Base-by-base conservation (phyloP, 1,140 invertebrate genomes). In the Lasioglossum albipes region DNA sequence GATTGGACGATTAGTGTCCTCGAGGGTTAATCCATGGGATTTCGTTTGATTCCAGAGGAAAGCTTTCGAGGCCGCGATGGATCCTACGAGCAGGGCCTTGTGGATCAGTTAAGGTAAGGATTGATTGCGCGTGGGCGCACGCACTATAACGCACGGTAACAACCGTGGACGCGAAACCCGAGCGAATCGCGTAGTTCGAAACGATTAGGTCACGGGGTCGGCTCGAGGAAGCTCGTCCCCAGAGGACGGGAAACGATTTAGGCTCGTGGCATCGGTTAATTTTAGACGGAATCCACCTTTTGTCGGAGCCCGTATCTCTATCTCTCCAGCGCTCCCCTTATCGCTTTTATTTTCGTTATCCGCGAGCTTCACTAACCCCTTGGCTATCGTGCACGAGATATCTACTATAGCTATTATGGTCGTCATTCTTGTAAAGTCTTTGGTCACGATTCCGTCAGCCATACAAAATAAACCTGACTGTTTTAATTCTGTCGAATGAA, bases 41-140 rank as follows among this genome's bases (percentile, higher is more conserved):
- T 20, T 36, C 52, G n/a, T 67, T 75, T 7, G 71, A 10, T 89
- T 85, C 13, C 73, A 86, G 82, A 66, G 80, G 45, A 41, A 70
- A 61, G 54, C 66, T 42, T 62, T 54, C 59, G 49, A 71, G 66
- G 13, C 71, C 68, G 64, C 73, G 73, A 90, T 88, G 88, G 84
- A 88, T 85, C 70, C 84, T 79, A 73, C 62, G 71, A 76, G 83
- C 70, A 85, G 70, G 79, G 85, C 87, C 82, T 81, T 75, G 86
- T 80, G 79, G 85, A 72, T 76, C 75, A 89, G 88, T 88, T 91
- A 90, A 91, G 89, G 90, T 90, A 66, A 88, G 72, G 18, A 16
- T 12, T 10, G 45, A 12, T 49, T 5, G 1, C 13, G 52, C 16
- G 52, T 54, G 52, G 52, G 52, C 52, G 52, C 52, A 3, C 3